Base-by-base conservation (phyloP, 1,140 invertebrate genomes). In the Drosophila ambigua region DNA sequence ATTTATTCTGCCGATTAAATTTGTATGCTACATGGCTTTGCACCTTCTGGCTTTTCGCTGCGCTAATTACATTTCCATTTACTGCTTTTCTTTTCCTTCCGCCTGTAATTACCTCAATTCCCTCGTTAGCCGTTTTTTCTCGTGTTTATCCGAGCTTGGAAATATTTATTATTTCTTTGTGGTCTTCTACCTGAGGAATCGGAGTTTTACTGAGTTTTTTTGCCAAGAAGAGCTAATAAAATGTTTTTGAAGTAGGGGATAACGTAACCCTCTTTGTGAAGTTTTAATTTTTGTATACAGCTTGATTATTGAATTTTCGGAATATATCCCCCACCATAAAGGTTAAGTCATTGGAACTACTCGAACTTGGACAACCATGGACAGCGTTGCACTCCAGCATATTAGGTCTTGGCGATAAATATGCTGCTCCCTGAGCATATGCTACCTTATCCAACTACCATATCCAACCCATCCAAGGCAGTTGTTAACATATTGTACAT, bases 371-470 rank as follows among this genome's bases (percentile, higher is more conserved):
- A n/a, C n/a, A n/a, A n/a, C 8, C 31, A 31, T 3, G 8, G 31
- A 31, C 35, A 6, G 24, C 49, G 39, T 48, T 41, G 41, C 28
- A 58, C 48, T 48, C 23, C 11, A n/a, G 55, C 20, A 62, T 54
- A 62, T 54, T 72, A 61, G 69, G 69, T 65, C 72, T 57, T 41
- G 69, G 23, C 20, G 31, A 64, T 74, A 74, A 73, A 74, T 51
- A 65, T 35, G 41, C n/a, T 43, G 41, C 44, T 48, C 16, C 20
- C 20, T 20, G 20, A 20, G 20, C 20, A 20, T 57, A 41, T 65
- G 69, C 28, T 53, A 13, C 20, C 20, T 20, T n/a, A 35, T n/a
- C 43, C 41, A 35, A 39, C 35, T 53, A 13, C 20, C 20, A 20
- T n/a, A 35, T n/a, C 43, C 41, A 35, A 39, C 35, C 23, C 15